Evolutionary conservation across 2,113 vertebrate genomes (phyloP).

Genomic region (Nematolebias whitei): DNA sequence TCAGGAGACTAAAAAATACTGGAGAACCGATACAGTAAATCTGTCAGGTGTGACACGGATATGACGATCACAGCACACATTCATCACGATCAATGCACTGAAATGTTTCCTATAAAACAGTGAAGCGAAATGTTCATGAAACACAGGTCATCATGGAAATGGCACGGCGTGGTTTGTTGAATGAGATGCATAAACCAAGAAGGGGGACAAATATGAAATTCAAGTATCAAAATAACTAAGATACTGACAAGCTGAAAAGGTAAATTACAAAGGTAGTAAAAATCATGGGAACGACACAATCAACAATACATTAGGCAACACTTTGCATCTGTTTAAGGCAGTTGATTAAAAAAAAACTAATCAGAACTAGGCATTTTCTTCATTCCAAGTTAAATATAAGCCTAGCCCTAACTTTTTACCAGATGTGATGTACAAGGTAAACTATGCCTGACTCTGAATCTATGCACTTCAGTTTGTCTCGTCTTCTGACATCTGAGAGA

Average conservation of each 20-base stretch:
- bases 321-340: conserved; percentile 79
- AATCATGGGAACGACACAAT: conserved; percentile 70
- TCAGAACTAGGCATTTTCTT: conserved; percentile 73
- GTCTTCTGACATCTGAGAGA: conserved; percentile 67
- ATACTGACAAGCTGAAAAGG: conserved; percentile 64
- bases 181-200: conserved; percentile 44
- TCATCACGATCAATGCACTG: conserved; percentile 39
- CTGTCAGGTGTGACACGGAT: conserved; percentile 32
- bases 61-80: conserved; percentile 37
- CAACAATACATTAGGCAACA: conserved; percentile 78
- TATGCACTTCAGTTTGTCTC: conserved; percentile 72
- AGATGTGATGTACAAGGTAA: conserved; percentile 62
- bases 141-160: conserved; percentile 49
- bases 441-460: conserved; percentile 63
- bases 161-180: conserved; percentile 51
- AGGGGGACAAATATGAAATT: conserved; percentile 69
- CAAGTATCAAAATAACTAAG: conserved; percentile 82
- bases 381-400: conserved; percentile 76
- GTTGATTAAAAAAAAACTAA: conserved; percentile 73
- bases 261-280: conserved; percentile 75
- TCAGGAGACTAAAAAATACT: conserved; percentile 56
- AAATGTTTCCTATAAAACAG: conserved; percentile 72
- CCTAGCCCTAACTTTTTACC: conserved; percentile 61
- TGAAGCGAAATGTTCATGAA: conserved; percentile 48
- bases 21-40: conserved; percentile 61